Evolutionary conservation across 2,113 vertebrate species (phyloP).

Genomic region (Theristicus caerulescens): DNA sequence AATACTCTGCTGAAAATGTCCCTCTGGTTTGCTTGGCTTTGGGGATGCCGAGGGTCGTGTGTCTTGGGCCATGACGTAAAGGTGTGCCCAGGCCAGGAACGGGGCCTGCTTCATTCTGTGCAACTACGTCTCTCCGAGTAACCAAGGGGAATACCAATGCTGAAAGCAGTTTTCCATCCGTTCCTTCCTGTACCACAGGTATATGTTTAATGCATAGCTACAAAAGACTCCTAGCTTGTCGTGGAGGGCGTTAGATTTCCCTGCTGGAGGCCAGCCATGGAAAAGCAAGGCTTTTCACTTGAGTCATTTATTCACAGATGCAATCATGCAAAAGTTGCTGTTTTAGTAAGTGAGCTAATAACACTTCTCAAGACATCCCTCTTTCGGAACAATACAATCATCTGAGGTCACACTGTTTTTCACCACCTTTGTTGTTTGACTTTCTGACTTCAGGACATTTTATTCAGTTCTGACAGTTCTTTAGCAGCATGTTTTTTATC

Average conservation of each 20-base stretch:
- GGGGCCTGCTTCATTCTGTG: background rate
- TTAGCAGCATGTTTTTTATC: background rate
- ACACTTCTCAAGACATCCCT: background rate
- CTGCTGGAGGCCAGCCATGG: slow-evolving; percentile 13
- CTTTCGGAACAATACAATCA: background rate
- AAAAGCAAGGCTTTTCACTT: slow-evolving; percentile 44
- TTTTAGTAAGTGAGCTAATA: background rate
- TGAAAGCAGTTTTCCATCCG: background rate
- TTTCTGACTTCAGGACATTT: background rate
- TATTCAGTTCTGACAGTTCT: background rate
- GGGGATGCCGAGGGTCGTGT: background rate
- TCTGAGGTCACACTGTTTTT: background rate
- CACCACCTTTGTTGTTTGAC: background rate
- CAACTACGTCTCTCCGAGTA: background rate
- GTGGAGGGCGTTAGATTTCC: slow-evolving; percentile 29
- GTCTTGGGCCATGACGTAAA: background rate
- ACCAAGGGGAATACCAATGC: background rate
- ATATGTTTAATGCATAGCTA: slow-evolving; percentile 62
- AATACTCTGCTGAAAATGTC: background rate
- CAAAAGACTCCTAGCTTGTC: slow-evolving; percentile 21
- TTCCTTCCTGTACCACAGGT: background rate
- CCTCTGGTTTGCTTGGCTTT: background rate
- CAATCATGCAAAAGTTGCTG: background rate
- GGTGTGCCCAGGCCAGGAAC: background rate
- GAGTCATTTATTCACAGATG: background rate